These are phyloP conservation scores for Chroicocephalus ridibundus DNA, from an alignment of 2,113 vertebrate species.

Conservation along the genomic window DNA sequence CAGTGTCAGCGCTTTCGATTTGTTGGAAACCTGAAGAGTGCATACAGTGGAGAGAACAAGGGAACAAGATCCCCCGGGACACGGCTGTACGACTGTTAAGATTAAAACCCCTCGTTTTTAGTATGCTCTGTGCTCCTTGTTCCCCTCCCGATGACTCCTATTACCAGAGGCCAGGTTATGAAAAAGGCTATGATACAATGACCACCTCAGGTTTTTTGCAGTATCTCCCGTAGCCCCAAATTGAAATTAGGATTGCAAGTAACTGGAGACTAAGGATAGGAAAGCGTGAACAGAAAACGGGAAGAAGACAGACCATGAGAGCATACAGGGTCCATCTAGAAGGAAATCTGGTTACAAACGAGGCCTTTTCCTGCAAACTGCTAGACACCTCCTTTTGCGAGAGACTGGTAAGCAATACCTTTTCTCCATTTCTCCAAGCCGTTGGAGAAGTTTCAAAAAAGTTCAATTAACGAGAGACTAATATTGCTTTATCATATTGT, in stretches of 20 bases:
- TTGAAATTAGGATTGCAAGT: background rate
- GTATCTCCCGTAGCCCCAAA: background rate
- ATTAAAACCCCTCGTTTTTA: background rate
- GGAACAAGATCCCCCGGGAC: background rate
- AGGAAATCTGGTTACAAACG: background rate
- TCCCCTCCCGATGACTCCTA: background rate
- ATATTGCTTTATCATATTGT: background rate
- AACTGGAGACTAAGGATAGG: background rate
- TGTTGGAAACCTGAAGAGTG: background rate
- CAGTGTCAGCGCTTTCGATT: background rate
- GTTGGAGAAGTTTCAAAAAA: background rate
- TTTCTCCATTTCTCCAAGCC: background rate
- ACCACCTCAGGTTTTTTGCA: background rate
- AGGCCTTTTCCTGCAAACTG: background rate
- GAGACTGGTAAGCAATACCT: background rate
- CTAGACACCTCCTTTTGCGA: background rate
- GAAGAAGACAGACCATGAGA: background rate
- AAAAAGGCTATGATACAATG: background rate
- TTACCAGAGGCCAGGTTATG: background rate
- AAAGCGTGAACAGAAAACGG: background rate
- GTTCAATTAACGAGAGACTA: background rate
- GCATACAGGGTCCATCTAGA: background rate
- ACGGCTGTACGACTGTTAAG: rapidly evolving
- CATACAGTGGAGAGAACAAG: background rate
- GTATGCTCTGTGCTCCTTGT: background rate